Evolutionary conservation across 1,140 invertebrate genomes (phyloP).

Genomic region (Diploscapter pachys): DNA sequence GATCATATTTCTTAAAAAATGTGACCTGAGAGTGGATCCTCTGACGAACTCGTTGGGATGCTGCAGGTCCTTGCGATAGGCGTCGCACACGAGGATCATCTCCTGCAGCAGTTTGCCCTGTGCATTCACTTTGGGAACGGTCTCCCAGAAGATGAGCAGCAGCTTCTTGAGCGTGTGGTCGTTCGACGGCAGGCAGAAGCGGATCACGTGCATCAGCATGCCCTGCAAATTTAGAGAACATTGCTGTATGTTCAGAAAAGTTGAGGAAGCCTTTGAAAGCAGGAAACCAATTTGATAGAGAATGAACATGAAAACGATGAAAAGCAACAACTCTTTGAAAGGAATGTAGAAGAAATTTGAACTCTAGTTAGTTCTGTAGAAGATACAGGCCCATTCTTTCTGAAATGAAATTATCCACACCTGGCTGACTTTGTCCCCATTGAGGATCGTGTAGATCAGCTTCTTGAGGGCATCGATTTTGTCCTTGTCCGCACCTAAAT

Average conservation of each 20-base stretch:
- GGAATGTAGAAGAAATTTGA: no score
- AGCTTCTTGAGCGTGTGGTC: slow-evolving; percentile 97
- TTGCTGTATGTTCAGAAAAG: no score
- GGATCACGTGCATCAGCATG: slow-evolving; percentile 95
- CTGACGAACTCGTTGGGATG: slow-evolving; percentile 99
- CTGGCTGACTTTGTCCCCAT: slow-evolving; percentile 83
- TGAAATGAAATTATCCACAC: no score
- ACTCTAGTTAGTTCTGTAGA: no score
- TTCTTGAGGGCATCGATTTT: slow-evolving; percentile 97
- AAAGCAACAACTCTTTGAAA: no score
- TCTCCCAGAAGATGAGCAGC: slow-evolving; percentile 97
- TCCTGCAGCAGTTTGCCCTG: slow-evolving; percentile 97
- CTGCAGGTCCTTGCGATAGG: slow-evolving; percentile 96
- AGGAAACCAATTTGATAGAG: no score
- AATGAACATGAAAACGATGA: no score
- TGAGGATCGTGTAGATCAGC: slow-evolving; percentile 87
- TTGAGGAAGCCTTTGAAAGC: no score
- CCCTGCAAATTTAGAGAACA: slow-evolving; percentile 56
- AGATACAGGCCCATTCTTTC: no score
- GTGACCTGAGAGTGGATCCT: slow-evolving; percentile 77
- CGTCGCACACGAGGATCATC: slow-evolving; percentile 99
- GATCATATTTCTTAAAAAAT: neutral
- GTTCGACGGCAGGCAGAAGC: slow-evolving; percentile 88
- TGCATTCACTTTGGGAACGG: slow-evolving; percentile 83
- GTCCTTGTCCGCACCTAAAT: slow-evolving; percentile 79